Percentiles rank a stretch among this genome's conserved stretches.
Evolutionary conservation across 2,113 vertebrate genomes (phyloP).

Genomic region (Bettongia penicillata): DNA sequence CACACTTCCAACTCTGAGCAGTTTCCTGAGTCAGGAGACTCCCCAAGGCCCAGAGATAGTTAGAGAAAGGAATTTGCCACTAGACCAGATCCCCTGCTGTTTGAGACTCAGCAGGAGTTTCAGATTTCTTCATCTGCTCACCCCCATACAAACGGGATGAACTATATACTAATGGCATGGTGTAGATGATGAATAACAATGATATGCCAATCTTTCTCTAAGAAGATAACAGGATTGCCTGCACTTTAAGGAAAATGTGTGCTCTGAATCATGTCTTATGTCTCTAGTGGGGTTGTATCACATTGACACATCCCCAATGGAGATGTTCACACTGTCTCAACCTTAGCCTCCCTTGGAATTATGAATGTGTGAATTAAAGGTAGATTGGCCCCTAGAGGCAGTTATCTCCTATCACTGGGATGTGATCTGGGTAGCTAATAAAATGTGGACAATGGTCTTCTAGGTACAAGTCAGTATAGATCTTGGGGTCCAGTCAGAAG

Average conservation of each 20-base stretch:
- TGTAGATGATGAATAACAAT: neutral
- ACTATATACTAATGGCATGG: neutral
- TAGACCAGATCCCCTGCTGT: neutral
- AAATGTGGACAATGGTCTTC: neutral
- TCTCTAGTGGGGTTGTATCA: neutral
- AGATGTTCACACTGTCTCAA: neutral
- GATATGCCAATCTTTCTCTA: neutral
- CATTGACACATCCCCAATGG: no score
- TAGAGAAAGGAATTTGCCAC: neutral
- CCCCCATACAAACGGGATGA: neutral
- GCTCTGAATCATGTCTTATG: neutral
- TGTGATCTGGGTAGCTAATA: neutral
- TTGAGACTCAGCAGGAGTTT: neutral
- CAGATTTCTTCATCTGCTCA: neutral
- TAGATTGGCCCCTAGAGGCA: neutral
- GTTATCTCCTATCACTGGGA: neutral
- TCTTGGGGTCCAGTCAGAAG: neutral
- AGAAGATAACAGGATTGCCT: neutral
- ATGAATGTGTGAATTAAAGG: neutral
- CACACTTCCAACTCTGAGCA: constrained; percentile 4
- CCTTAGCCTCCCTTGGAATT: neutral
- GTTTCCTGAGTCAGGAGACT: no score
- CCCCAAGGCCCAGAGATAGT: neutral
- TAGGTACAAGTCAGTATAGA: neutral
- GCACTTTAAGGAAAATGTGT: neutral